These are phyloP conservation scores for Rhagonycha lutea DNA, from an alignment of 2,888 invertebrate species.

Conservation along the genomic window DNA sequence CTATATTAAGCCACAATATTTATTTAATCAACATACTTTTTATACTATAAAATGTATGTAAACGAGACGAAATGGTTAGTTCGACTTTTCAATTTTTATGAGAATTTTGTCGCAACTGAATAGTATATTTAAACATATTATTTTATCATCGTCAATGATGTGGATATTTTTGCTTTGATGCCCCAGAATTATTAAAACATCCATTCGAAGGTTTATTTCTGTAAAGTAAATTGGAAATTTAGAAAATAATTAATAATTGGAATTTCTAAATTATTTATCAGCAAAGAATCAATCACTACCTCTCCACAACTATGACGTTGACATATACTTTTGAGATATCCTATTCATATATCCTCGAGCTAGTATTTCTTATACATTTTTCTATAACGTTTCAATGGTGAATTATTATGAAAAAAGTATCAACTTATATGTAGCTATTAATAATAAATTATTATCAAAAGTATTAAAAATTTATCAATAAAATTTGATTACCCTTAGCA, in stretches of 20 bases:
- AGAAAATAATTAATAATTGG: no score
- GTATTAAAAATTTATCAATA: neutral
- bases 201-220: neutral
- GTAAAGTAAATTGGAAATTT: neutral
- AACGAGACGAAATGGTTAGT: neutral
- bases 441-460: neutral
- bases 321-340: no score
- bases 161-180: neutral
- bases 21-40: no score
- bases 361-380: no score
- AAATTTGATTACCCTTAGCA: neutral
- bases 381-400: neutral
- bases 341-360: no score
- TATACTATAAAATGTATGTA: neutral
- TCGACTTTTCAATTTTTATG: neutral
- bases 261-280: no score
- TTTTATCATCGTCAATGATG: neutral
- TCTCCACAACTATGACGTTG: no score
- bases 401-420: no score
- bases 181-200: neutral
- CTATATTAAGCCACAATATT: neutral
- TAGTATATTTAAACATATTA: neutral
- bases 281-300: no score
- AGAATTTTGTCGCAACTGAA: neutral
- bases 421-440: neutral